Base-by-base conservation (phyloP, 2,888 invertebrate genomes). In the Cryptus viduatorius region DNA sequence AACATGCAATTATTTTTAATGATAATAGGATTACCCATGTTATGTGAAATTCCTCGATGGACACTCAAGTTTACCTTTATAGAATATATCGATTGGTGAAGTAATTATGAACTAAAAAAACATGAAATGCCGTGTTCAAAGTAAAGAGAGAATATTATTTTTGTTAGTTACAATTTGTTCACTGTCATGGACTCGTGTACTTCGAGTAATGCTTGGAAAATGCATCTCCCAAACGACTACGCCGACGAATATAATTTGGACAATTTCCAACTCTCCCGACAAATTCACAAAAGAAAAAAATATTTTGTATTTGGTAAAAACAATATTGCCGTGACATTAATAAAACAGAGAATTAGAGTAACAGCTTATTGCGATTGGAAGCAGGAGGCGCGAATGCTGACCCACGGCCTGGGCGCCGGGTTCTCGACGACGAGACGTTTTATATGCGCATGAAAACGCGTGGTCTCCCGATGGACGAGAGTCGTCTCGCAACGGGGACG, bases 391-490 rank as follows among this genome's bases (percentile, higher is more conserved):
- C 84, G 73, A 75, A 69, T 48, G 81, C 69, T 78, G 81, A 81
- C 84, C 84, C 73, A 81, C 56, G 64, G 81, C 48, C 48, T 64
- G 78, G 84, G 73, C 78, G 64, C 73, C 77, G 48, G 46, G 53
- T 84, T 81, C 69, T 68, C 69, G 64, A 72, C 81, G 82, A 76
- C 82, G 79, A 72, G 79, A 83, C 79, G 82, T 85, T 85, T 85
- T 82, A 85, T 85, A 85, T 77, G 73, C 83, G 69, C 68, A 53
- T 76, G 83, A 75, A 81, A 78, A 69, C 75, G 73, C 79, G 68
- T 73, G 81, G 46, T 81, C 19, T 61, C 67, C 16, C 75, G 75
- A 48, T 50, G 65, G 31, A 5, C 50, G 44, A 24, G 24, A 72
- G 50, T 37, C 59, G 31, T 78, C 79, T 42, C 75, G 53, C 48